Evolutionary conservation across 2,888 invertebrate genomes (phyloP), one percentile per base, ranked within the genome.

Genomic region (Hemicrepidius hirtus): DNA sequence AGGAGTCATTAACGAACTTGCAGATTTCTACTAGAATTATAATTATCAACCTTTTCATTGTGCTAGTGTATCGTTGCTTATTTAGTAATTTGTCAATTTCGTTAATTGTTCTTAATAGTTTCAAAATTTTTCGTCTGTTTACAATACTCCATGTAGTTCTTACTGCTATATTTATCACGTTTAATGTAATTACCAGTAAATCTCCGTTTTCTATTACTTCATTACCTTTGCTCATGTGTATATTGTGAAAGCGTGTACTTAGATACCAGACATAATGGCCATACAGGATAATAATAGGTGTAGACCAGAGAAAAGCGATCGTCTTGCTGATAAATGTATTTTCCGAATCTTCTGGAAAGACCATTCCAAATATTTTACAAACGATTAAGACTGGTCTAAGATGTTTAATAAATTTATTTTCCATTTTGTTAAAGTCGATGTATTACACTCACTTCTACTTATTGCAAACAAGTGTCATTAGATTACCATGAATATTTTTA

Each of bases 331-430:
- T 32, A 32, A 2, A 32, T 32, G 32, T 16, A 46, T 46, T 6
- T 46, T 4, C 2, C 5, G 46, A 10, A 1, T 20, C 6, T 46
- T 46, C 18, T 1, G 57, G 35, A 13, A 65, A 70, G 3, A 65
- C 24, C n/a, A 64, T 18, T 5, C 70, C 70, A 10, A 59, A 59
- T 37, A 57, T 7, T 18, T 63, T 63, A 3, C 55, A 50, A 9
- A 57, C 37, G 9, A 44, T 24, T 10, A 69, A 16, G 13, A 41
- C 6, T 1, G 55, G 55, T 57, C 20, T 53, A n/a, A 63, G 21
- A 21, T 37, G 40, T 16, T 24, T 28, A 9, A 69, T 41, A 35
- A 69, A 69, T 12, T 49, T 41, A 41, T 21, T 32, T 53, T 24
- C 24, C 53, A 32, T 32, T 32, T 32, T 32, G 9, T 5, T 32